Conservation (phyloP, 2,888 invertebrate genomes). For the Polymixis flavicincta region DNA sequence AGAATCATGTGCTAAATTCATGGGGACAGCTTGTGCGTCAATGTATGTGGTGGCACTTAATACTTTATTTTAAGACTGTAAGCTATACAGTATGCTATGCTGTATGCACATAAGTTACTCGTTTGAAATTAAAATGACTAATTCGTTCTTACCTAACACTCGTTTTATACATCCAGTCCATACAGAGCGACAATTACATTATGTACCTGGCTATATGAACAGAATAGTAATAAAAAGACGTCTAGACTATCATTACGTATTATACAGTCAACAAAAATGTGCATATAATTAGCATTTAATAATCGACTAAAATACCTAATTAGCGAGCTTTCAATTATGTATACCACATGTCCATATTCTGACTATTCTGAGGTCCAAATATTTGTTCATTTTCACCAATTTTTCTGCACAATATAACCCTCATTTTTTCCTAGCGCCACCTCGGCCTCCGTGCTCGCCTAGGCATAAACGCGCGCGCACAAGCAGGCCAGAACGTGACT, state of each 20-base stretch:
- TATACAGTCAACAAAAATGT: not conserved
- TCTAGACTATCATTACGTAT: not conserved
- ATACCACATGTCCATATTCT: not conserved
- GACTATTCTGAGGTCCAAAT: not conserved
- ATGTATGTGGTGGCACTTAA: too few relatives aligned
- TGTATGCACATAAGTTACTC: not conserved
- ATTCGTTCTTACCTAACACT: not conserved
- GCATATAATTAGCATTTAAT: not conserved
- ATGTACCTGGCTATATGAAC: too few relatives aligned
- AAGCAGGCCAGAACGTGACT: constrained; percentile 91
- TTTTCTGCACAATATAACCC: not conserved
- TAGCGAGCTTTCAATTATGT: not conserved
- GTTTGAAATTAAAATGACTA: not conserved
- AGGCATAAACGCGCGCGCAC: constrained; percentile 88
- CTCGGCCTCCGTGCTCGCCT: constrained; percentile 91
- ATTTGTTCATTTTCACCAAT: not conserved
- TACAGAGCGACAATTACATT: not conserved
- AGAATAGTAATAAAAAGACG: not conserved
- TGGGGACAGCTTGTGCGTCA: too few relatives aligned
- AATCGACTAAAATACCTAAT: not conserved
- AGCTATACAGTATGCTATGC: too few relatives aligned
- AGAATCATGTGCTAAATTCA: too few relatives aligned
- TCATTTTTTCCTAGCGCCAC: constrained; percentile 85
- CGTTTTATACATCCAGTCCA: not conserved
- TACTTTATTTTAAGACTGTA: not conserved